A percentile compares a stretch with the other conserved stretches of the same genome.
Conservation (phyloP, 2,113 vertebrate species). For the Dascyllus trimaculatus region DNA sequence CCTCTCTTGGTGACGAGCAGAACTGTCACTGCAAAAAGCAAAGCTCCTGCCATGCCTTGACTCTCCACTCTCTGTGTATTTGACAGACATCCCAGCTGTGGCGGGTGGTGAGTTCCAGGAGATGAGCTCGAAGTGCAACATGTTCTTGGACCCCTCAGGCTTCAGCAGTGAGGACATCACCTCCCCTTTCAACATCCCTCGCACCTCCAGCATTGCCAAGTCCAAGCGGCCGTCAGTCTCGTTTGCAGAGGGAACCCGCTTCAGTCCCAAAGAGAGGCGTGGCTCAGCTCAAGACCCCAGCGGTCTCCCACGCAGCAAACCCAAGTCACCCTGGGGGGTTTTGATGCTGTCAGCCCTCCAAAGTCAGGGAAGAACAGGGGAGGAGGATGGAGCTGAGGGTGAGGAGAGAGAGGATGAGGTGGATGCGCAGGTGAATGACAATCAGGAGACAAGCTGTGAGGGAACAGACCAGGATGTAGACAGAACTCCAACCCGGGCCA, state of each 20-base stretch:
- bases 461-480: slow-evolving; percentile 54
- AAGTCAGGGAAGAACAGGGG: slow-evolving; percentile 61
- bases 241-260: slow-evolving; percentile 96
- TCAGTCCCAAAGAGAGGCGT: slow-evolving; percentile 84
- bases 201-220: slow-evolving; percentile 96
- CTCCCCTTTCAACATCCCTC: slow-evolving; percentile 91
- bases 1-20: not conserved
- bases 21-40: not conserved
- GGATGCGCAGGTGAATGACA: slow-evolving; percentile 28
- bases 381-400: slow-evolving; percentile 56
- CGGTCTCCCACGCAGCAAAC: slow-evolving; percentile 80
- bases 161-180: slow-evolving; percentile 89
- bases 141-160: slow-evolving; percentile 83
- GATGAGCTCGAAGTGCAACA: slow-evolving; percentile 81
- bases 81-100: slow-evolving; percentile 78
- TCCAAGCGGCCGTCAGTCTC: slow-evolving; percentile 95
- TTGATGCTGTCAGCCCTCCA: slow-evolving; percentile 81
- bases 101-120: slow-evolving; percentile 86
- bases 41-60: slow-evolving; percentile 10
- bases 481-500: slow-evolving; percentile 48
- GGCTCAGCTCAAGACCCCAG: slow-evolving; percentile 83
- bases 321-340: slow-evolving; percentile 84
- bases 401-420: slow-evolving; percentile 57
- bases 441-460: slow-evolving; percentile 46
- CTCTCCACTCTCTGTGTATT: slow-evolving; percentile 21